A percentile compares a stretch with the other conserved stretches of the same genome.
Conservation (phyloP, 2,113 vertebrate species). For the Channa maculata region DNA sequence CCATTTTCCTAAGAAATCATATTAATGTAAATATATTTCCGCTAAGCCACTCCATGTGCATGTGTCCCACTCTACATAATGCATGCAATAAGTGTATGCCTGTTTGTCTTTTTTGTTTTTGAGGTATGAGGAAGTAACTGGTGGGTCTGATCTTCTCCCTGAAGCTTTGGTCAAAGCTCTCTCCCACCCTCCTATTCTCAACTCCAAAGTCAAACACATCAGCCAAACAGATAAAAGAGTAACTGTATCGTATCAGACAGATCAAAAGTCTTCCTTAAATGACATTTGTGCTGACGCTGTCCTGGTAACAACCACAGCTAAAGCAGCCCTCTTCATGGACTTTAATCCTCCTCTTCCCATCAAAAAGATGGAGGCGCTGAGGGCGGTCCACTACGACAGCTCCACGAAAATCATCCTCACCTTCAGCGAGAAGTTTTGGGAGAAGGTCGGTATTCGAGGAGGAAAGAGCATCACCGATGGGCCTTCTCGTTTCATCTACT, state of each 20-base stretch:
- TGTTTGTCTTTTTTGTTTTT: slow-evolving; percentile 18
- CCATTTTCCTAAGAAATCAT: too few species aligned
- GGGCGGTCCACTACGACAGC: slow-evolving; percentile 78
- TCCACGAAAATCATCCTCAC: slow-evolving; percentile 83
- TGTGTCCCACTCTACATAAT: too few species aligned
- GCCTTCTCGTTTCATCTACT: slow-evolving; percentile 84
- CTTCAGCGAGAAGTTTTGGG: slow-evolving; percentile 83
- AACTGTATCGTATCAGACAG: slow-evolving; percentile 7
- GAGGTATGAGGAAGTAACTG: slow-evolving; percentile 75
- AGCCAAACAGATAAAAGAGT: slow-evolving; percentile 19
- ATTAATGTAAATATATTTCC: too few species aligned
- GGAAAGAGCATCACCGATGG: slow-evolving; percentile 80
- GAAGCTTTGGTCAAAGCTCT: slow-evolving; percentile 59
- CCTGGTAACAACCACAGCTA: slow-evolving; percentile 81
- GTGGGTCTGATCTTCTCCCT: slow-evolving; percentile 69
- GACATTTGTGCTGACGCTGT: slow-evolving; percentile 52
- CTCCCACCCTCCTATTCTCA: slow-evolving; percentile 44
- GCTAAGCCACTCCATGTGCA: too few species aligned
- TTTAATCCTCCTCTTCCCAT: slow-evolving; percentile 77
- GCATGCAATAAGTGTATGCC: too few species aligned
- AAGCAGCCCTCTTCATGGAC: slow-evolving; percentile 78
- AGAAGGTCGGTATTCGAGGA: slow-evolving; percentile 51
- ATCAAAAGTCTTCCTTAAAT: fast-evolving
- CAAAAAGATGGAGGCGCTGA: slow-evolving; percentile 75
- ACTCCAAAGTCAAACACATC: slow-evolving; percentile 57